Evolutionary conservation across 1,140 invertebrate genomes (phyloP).

Genomic region (Megalopta genalis): DNA sequence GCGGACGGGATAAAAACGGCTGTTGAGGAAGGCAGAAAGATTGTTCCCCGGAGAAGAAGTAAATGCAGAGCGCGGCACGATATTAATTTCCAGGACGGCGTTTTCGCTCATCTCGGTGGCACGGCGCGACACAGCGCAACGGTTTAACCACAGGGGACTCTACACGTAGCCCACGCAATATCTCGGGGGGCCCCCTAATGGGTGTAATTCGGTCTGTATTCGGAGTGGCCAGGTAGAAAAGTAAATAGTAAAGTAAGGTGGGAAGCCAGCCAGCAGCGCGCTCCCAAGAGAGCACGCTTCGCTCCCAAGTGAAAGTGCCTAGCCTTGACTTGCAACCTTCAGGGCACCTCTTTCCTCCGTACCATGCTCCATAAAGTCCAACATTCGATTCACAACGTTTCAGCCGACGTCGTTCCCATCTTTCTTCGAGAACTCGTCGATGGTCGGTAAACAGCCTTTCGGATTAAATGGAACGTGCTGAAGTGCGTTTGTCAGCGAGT

Average conservation of each 20-base stretch:
- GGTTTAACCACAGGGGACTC: conserved; percentile 18
- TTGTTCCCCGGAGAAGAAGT: neutral
- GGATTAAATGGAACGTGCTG: no score
- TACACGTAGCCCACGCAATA: conserved; percentile 23
- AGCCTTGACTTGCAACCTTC: conserved; percentile 80
- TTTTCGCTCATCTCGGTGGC: neutral
- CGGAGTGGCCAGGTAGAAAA: conserved; percentile 44
- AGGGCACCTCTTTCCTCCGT: conserved; percentile 37
- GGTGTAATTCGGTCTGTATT: conserved; percentile 35
- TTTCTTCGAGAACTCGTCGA: neutral
- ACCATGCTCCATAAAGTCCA: conserved; percentile 44
- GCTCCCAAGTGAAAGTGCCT: conserved; percentile 72
- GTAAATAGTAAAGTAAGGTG: conserved; percentile 74
- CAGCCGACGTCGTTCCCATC: conserved; percentile 20
- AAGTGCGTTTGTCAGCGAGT: no score
- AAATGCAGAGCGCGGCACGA: neutral
- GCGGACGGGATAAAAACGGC: no score
- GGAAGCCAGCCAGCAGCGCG: conserved; percentile 72
- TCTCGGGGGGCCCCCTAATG: conserved; percentile 36
- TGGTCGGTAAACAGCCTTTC: neutral
- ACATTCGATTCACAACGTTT: conserved; percentile 43
- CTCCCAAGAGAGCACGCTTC: conserved; percentile 72
- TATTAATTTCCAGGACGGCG: conserved; percentile 1
- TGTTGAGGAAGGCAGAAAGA: no score
- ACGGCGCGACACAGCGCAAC: neutral